A percentile compares a stretch with the other conserved stretches of the same genome.
phyloP scores from a whole-genome alignment of 1,140 invertebrate genomes.

The Hyphantria cunea region DNA sequence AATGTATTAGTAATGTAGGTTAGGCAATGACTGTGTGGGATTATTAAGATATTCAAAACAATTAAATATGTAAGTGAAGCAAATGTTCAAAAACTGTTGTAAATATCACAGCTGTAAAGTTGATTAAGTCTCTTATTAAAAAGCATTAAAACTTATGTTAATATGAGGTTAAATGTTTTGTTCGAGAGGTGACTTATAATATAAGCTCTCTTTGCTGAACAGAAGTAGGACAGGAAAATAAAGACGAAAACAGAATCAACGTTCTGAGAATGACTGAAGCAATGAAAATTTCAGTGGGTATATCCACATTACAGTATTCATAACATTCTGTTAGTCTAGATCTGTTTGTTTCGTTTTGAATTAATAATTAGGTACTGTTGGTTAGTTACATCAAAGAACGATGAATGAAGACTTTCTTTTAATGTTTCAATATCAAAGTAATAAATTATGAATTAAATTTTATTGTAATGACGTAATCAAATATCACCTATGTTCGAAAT shows the following conservation, averaged over 20 bases:
- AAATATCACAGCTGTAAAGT: not conserved
- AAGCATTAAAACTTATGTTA: constrained; percentile 18
- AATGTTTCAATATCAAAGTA: too few species aligned
- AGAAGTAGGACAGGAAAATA: constrained; percentile 35
- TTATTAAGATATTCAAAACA: too few species aligned
- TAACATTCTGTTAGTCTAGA: constrained; percentile 11
- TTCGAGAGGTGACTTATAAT: constrained; percentile 9
- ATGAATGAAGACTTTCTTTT: too few species aligned
- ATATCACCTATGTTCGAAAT: too few species aligned
- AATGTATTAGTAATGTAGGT: too few species aligned
- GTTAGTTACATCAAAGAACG: too few species aligned
- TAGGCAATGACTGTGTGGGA: too few species aligned
- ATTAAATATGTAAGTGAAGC: too few species aligned
- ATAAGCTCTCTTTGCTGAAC: constrained; percentile 7
- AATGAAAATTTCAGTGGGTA: constrained; percentile 23
- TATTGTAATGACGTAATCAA: too few species aligned
- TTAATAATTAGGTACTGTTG: not conserved
- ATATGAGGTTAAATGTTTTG: constrained; percentile 28
- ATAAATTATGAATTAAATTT: too few species aligned
- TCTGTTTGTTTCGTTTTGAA: constrained; percentile 9
- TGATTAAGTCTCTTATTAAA: constrained; percentile 20
- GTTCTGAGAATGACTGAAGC: constrained; percentile 19
- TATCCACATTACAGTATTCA: constrained; percentile 18
- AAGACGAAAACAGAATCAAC: constrained; percentile 18
- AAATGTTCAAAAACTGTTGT: too few species aligned